Conservation (phyloP, 2,888 invertebrate genomes). For the Pollenia amentaria region DNA sequence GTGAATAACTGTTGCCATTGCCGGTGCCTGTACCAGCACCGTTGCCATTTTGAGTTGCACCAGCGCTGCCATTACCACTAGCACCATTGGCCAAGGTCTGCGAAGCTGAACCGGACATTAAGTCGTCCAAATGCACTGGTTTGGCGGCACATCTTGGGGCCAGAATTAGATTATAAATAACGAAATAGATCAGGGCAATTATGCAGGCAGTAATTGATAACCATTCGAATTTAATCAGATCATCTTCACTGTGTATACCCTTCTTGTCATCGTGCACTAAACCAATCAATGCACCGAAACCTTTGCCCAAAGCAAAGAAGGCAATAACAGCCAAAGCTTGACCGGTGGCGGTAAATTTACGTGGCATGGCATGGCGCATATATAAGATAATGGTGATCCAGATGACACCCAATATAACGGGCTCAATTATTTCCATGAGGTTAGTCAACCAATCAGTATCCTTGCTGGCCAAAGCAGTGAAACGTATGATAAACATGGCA, state of each 20-base stretch:
- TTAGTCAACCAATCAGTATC: slow-evolving; percentile 88
- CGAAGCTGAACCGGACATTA: slow-evolving; percentile 83
- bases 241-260: slow-evolving; percentile 72
- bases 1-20: slow-evolving; percentile 89
- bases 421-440: slow-evolving; percentile 89
- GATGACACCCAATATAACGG: slow-evolving; percentile 90
- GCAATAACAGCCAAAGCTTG: slow-evolving; percentile 92
- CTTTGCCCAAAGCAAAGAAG: slow-evolving; percentile 92
- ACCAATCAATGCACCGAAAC: slow-evolving; percentile 89
- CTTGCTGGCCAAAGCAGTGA: slow-evolving; percentile 87
- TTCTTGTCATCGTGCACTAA: slow-evolving; percentile 84
- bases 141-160: slow-evolving; percentile 90
- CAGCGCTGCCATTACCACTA: slow-evolving; percentile 75
- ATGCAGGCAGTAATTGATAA: slow-evolving; percentile 89
- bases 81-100: slow-evolving; percentile 85
- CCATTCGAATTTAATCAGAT: slow-evolving; percentile 86
- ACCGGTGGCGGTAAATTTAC: slow-evolving; percentile 91
- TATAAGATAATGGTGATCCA: slow-evolving; percentile 93
- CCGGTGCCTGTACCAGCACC: slow-evolving; percentile 76
- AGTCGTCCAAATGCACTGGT: slow-evolving; percentile 86
- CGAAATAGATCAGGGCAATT: slow-evolving; percentile 89
- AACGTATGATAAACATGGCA: slow-evolving; percentile 91
- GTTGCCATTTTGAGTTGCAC: slow-evolving; percentile 84
- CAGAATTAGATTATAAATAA: slow-evolving; percentile 90
- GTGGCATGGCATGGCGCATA: slow-evolving; percentile 91